These are phyloP conservation scores for Metallyticus violacea DNA, from an alignment of 2,888 invertebrate genomes.

Conservation along the genomic window DNA sequence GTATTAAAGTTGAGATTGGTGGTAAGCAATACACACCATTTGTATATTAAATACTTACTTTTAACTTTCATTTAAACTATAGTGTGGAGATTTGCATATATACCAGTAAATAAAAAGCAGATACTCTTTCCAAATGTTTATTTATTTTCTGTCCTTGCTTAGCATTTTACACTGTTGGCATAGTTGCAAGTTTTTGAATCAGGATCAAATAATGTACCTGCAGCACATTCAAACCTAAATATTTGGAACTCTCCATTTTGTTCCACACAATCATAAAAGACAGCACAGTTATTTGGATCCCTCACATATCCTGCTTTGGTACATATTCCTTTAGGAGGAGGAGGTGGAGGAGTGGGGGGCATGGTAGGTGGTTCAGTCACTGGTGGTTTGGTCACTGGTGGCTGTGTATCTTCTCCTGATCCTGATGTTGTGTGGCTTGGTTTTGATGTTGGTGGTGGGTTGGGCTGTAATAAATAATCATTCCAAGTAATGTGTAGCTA, in stretches of 20 bases:
- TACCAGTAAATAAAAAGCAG: too few species aligned
- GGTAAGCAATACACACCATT: too few species aligned
- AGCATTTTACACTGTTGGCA: constrained; percentile 38
- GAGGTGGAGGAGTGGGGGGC: neutral
- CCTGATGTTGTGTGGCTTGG: neutral
- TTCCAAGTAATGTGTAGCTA: too few species aligned
- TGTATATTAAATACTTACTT: too few species aligned
- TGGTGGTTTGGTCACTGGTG: neutral
- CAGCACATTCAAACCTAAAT: constrained; percentile 44
- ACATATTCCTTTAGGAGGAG: neutral
- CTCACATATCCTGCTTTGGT: neutral
- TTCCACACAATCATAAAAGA: neutral
- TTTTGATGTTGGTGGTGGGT: neutral
- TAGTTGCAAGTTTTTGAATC: constrained; percentile 46
- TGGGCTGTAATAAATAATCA: neutral
- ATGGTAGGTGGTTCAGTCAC: neutral
- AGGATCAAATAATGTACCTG: constrained; percentile 46
- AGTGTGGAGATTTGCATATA: too few species aligned
- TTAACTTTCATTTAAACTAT: too few species aligned
- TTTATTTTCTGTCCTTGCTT: constrained; percentile 38
- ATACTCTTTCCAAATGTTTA: too few species aligned
- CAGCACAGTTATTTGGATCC: neutral
- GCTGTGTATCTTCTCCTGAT: neutral
- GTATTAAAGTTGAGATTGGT: too few species aligned
- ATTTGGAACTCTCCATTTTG: constrained; percentile 37